Conservation (phyloP, 2,113 vertebrate species). For the Oreochromis spilurus region DNA sequence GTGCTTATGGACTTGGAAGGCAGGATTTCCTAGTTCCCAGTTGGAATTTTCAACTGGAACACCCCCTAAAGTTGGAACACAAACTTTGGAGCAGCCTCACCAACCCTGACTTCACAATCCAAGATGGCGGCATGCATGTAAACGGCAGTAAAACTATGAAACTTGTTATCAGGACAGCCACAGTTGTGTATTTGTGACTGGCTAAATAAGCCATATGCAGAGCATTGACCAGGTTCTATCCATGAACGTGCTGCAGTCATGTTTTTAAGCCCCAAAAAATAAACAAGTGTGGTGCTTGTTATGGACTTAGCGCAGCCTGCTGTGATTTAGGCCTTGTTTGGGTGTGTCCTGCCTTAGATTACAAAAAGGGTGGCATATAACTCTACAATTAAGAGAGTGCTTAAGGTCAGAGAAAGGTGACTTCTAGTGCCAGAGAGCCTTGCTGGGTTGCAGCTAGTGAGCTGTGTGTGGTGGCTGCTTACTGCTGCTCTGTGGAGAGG, state of each 20-base stretch:
- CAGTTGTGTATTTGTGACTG: not conserved
- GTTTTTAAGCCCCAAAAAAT: not conserved
- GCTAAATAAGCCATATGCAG: not conserved
- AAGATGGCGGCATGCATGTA: not conserved
- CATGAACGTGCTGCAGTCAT: not conserved
- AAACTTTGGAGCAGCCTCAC: not conserved
- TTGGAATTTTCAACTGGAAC: not conserved
- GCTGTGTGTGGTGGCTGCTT: not conserved
- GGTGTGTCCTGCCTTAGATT: not conserved
- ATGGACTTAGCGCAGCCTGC: not conserved
- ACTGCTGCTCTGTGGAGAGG: not conserved
- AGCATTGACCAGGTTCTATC: not conserved
- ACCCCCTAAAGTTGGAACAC: not conserved
- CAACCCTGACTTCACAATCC: not conserved
- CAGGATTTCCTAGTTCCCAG: not conserved
- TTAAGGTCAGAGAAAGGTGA: not conserved
- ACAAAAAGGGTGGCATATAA: not conserved
- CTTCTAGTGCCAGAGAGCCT: not conserved
- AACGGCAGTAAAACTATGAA: not conserved
- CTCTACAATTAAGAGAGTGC: not conserved
- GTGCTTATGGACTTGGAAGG: not conserved
- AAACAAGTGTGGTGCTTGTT: not conserved
- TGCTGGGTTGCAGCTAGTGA: not conserved
- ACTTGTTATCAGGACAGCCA: not conserved
- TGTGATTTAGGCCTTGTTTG: not conserved